Percentiles rank a stretch among this genome's conserved stretches.
phyloP scores from a whole-genome alignment of 2,888 invertebrate genomes.

The Parapristionchus giblindavisi region DNA sequence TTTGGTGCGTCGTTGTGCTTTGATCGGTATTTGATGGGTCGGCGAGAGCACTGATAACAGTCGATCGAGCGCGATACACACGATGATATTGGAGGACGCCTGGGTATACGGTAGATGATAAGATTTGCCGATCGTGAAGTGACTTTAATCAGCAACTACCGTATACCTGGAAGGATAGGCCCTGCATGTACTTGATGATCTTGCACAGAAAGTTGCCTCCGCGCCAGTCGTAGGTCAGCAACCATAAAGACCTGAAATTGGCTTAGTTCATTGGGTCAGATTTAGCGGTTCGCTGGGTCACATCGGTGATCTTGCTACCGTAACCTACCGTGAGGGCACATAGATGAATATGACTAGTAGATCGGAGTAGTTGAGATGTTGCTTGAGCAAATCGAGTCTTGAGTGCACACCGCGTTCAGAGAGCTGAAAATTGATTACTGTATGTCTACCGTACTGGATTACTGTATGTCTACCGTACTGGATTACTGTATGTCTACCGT shows the following conservation, averaged over 20 bases:
- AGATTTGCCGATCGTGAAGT: not conserved
- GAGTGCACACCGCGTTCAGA: conserved; percentile 53
- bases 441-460: no score
- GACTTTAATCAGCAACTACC: not conserved
- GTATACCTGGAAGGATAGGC: conserved; percentile 68
- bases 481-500: no score
- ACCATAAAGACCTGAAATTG: conserved; percentile 60
- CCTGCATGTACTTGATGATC: conserved; percentile 66
- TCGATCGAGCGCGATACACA: conserved; percentile 68
- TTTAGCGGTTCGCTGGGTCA: not conserved
- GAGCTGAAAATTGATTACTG: conserved; percentile 53
- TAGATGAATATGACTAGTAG: conserved; percentile 69
- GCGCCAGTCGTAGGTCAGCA: conserved; percentile 68
- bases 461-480: no score
- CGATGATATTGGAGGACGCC: conserved; percentile 69
- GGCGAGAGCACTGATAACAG: conserved; percentile 63
- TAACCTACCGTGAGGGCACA: conserved; percentile 55
- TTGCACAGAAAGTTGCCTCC: conserved; percentile 68
- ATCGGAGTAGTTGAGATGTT: conserved; percentile 67
- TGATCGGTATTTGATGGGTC: conserved; percentile 60
- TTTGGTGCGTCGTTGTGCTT: conserved; percentile 52
- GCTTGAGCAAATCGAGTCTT: conserved; percentile 67
- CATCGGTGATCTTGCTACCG: no score
- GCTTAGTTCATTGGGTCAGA: no score
- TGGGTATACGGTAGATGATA: conserved; percentile 39